Evolutionary conservation across 2,113 vertebrate genomes (phyloP).

Genomic region (Eretmochelys imbricata): DNA sequence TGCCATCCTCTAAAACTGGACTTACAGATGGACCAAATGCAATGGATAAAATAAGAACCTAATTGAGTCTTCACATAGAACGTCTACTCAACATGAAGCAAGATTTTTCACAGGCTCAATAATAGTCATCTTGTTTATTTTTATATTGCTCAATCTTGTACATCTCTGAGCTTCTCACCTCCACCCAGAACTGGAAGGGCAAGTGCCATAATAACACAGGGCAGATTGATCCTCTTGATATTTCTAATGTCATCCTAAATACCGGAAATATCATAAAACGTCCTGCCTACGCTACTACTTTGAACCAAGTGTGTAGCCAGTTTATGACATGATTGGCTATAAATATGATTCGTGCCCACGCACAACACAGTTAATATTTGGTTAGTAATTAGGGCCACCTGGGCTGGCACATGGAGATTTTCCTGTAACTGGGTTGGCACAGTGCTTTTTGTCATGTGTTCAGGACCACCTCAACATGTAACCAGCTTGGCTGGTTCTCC

Average conservation of each 20-base stretch:
- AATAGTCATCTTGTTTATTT: conserved; percentile 1
- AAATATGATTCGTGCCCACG: conserved; percentile 70
- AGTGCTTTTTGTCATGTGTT: neutral
- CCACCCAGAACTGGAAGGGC: neutral
- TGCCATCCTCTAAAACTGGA: neutral
- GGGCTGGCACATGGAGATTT: neutral
- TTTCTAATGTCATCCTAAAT: conserved; percentile 16
- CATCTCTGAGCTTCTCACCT: conserved; percentile 34
- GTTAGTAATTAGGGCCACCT: conserved; percentile 57
- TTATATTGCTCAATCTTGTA: conserved; percentile 20
- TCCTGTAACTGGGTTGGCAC: conserved; percentile 51
- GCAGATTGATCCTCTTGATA: neutral
- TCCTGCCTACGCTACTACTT: conserved; percentile 45
- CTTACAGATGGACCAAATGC: neutral
- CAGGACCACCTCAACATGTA: conserved; percentile 40
- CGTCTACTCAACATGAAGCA: neutral
- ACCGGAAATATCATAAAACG: conserved; percentile 59
- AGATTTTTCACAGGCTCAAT: neutral
- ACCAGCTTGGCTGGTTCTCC: conserved; percentile 52
- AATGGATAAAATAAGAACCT: neutral
- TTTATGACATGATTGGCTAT: conserved; percentile 67
- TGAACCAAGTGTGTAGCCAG: conserved; percentile 48
- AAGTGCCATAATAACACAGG: neutral
- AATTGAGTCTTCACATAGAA: conserved; percentile 1
- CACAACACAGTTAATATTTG: neutral